Evolutionary conservation across 2,888 invertebrate species (phyloP), one percentile per base, ranked within the genome.

Genomic region (Mimas tiliae): DNA sequence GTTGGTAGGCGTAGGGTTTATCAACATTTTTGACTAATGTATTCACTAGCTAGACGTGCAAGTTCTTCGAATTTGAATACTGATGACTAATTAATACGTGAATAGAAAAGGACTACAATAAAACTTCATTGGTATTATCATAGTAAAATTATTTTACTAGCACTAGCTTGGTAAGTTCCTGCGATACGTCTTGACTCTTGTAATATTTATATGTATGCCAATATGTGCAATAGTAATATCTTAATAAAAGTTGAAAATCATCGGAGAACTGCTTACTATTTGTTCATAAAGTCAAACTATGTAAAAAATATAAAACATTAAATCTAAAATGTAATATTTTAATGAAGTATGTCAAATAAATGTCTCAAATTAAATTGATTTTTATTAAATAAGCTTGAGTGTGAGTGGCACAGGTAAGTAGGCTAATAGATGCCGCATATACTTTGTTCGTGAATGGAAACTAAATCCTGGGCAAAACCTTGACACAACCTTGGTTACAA

Each of bases 341-440:
- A 84, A 85, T 83, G 79, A 80, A 85, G 77, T 87, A 86, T 82
- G 82, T 86, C 80, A 77, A 88, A 86, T 89, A 89, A 89, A 89
- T 86, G 87, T 89, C 88, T 86, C 83, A 85, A 88, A 83, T 77
- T 74, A 72, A 73, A 69, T 66, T 9, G 33, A 47, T 47, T 65
- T 58, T 58, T 21, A 50, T 65, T 65, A 0, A n/a, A 1, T 9
- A 47, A 8, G 19, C 16, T 1, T 19, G 8, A 50, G 8, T 19
- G 51, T 11, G 21, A 19, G 2, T 51, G 6, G 9, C 38, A 27
- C 27, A 27, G 27, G n/a, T n/a, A n/a, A n/a, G n/a, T n/a, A n/a
- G n/a, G n/a, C 4, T 27, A 27, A 3, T 27, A 27, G 27, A 27
- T 27, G 27, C 4, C 27, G 27, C 4, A 27, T 27, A 4, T 27